Percentiles rank a stretch among this genome's conserved stretches.
These are phyloP conservation scores for Tympanuchus pallidicinctus DNA, from an alignment of 2,113 vertebrate genomes.

Conservation along the genomic window DNA sequence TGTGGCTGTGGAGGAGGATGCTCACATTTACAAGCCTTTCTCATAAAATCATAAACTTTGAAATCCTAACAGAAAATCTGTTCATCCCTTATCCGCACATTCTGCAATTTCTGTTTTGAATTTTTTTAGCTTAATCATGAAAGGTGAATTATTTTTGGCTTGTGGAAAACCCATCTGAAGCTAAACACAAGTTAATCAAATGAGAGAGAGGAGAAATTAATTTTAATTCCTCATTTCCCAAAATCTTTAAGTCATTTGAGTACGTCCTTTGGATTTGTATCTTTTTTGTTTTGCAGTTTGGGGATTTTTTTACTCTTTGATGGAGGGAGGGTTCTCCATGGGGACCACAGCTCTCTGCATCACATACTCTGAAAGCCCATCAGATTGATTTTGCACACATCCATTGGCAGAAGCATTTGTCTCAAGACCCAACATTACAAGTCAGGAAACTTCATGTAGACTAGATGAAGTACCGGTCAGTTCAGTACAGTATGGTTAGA, in stretches of 20 bases:
- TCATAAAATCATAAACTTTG: background rate
- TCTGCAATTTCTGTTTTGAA: background rate
- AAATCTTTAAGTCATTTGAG: background rate
- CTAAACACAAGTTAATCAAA: background rate
- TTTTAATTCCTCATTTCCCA: background rate
- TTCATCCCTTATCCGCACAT: background rate
- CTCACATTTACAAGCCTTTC: background rate
- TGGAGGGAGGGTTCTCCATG: background rate
- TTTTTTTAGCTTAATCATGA: constrained; percentile 4
- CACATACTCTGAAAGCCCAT: rapidly evolving
- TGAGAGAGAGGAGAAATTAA: background rate
- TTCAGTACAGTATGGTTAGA: background rate
- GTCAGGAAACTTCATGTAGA: background rate
- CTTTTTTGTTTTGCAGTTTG: background rate
- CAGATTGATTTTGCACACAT: background rate
- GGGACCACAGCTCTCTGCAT: background rate
- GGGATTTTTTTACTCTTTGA: background rate
- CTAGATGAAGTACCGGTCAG: background rate
- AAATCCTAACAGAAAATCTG: background rate
- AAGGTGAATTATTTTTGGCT: background rate
- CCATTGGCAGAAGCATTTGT: background rate
- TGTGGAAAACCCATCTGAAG: background rate
- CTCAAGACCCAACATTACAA: background rate
- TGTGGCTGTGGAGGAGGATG: background rate
- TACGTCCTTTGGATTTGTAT: background rate